Base-by-base conservation (phyloP, 2,113 vertebrate genomes). In the human (Homo sapiens) region DNA sequence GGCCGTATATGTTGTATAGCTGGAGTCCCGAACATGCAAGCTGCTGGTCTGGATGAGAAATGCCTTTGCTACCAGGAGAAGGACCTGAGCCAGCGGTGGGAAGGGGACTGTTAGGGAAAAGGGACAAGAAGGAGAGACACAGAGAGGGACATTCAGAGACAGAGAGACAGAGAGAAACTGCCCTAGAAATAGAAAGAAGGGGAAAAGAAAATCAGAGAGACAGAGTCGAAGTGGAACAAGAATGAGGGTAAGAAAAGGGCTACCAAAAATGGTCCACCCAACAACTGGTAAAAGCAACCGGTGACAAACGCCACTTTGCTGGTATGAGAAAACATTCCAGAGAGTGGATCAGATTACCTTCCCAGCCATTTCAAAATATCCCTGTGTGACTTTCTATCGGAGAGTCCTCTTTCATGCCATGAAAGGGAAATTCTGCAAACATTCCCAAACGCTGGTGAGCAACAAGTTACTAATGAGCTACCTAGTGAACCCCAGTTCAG, bases 1-100 rank as follows among this genome's bases (percentile, higher is more conserved):
- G 98, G 97, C 93, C 92, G 96, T 80, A 90, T 95, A 97, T 52
- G 18, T 73, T 93, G 14, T 96, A 87, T 92, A 82, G 93, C 85
- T 2, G 1, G 73, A 61, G 0, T 96, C 81, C 78, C 10, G 0
- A 86, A 96, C 95, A 90, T 94, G 13, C 0, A 70, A 90, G 57
- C 79, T 89, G 0, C 89, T n/a, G 35, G 43, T 11, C 48, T 32
- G 10, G 25, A 4, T 17, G 1, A 7, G 35, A 87, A 97, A 94
- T 52, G 12, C 8, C 5, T 1, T 20, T 6, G 48, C 27, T 84
- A 66, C 38, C 27, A 13, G 0, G 23, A 38, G 64, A 32, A 40
- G 27, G 38, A 85, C 1, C 0, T 16, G 61, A 48, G 66, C 3
- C 79, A 3, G 48, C 3, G 0, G 23, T 13, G 4, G 5, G 7